Evolutionary conservation across 2,113 vertebrate genomes (phyloP), one percentile per base, ranked within the genome.

Genomic region (Corythaeola cristata): DNA sequence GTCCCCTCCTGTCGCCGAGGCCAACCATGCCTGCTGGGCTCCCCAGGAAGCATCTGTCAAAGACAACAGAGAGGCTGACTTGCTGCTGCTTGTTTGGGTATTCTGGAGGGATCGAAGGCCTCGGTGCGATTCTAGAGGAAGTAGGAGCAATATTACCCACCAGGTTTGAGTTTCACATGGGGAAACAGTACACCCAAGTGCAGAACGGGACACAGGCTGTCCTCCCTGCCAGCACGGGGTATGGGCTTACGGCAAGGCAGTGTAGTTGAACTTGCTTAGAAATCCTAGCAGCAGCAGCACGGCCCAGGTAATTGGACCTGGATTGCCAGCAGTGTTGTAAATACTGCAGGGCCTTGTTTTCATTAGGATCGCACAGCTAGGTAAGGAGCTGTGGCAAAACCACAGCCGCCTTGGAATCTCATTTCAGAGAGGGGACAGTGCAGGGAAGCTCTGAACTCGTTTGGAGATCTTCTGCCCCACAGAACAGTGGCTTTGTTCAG

Each of bases 151-250:
- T 50, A 20, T 75, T 77, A 47, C 15, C 7, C 18, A 3, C 30
- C 0, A 1, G 19, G 45, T 79, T 75, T 73, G 71, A 67, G 49
- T 95, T 95, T 94, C 23, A 24, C 1, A 0, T 0, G 2, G 5
- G 44, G n/a, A 72, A 58, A 79, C 11, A 4, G 32, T 39, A 60
- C n/a, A 73, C 58, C 6, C 5, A 17, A 2, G 11, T 0, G 3
- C 30, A 64, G 64, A 74, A 49, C 2, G 6, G 59, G 41, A 49
- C 12, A 18, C 44, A 21, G 24, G 47, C 72, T 37, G 15, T 59
- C 28, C 19, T 79, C 41, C 26, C 5, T 76, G 77, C 33, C 33
- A 28, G 3, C 0, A 0, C 21, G 13, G 41, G 44, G 1, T 5
- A n/a, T 63, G 55, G 53, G 33, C 37, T 84, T 94, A 82, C 58